Base-by-base conservation (phyloP, 2,888 invertebrate species). In the Rhagium mordax region DNA sequence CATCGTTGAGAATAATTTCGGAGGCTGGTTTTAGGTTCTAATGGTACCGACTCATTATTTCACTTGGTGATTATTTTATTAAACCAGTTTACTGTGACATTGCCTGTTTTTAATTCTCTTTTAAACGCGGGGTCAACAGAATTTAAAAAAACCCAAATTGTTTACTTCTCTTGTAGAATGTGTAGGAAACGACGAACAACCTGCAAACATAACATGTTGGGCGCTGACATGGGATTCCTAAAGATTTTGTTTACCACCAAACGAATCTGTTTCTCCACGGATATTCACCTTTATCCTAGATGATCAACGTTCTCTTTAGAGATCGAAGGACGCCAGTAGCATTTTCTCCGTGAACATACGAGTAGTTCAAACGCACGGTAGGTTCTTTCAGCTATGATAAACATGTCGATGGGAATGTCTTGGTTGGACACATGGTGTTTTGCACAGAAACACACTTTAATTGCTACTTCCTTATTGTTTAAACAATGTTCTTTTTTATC, bases 81-180 rank as follows among this genome's bases (percentile, higher is more conserved):
- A 67, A 67, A 67, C 67, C 67, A 67, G 67, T 67, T 67, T 67
- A 67, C 41, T 67, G 67, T 57, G 67, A 67, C 67, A 55, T 55
- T 57, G 57, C 15, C n/a, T 18, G 61, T 33, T 16, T 41, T 41
- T n/a, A 18, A 60, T 16, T 60, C 29, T n/a, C 21, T 48, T 41
- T 27, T 61, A 18, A 20, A 33, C 20, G 21, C 21, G 47, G 61
- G 61, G 61, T 61, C 61, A 61, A 47, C 21, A 41, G 15, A 61
- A 61, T 47, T 61, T 20, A n/a, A n/a, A 61, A 47, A 61, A 24
- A 47, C 47, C 47, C 41, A 5, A 15, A 33, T 61, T 48, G 61
- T 61, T 61, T 61, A 61, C 61, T 61, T 29, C 61, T 20, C 18
- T 47, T 48, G 18, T n/a, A 15, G 13, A 10, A 21, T 47, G 47